phyloP scores from a whole-genome alignment of 1,140 invertebrate genomes.

The Drosophila fuyamai region DNA sequence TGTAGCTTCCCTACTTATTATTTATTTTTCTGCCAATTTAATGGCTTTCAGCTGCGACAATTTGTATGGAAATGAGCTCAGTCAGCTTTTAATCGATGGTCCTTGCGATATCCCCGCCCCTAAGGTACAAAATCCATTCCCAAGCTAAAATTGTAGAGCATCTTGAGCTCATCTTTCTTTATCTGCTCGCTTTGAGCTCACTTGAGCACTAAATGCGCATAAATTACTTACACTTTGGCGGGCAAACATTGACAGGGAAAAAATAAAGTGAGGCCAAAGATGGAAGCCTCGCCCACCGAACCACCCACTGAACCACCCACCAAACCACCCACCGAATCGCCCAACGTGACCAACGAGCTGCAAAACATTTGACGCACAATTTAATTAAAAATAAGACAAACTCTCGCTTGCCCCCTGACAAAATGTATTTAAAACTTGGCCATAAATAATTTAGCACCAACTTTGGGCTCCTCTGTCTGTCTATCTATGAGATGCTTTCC shows the following conservation, averaged over 20 bases:
- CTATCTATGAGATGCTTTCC: slow-evolving; percentile 27
- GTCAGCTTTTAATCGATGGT: slow-evolving; percentile 4
- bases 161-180: slow-evolving; percentile 53
- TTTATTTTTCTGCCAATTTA: slow-evolving; percentile 7
- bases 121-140: neutral
- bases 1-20: slow-evolving; percentile 2
- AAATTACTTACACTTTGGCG: slow-evolving; percentile 82
- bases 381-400: slow-evolving; percentile 77
- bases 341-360: slow-evolving; percentile 63
- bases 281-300: slow-evolving; percentile 33
- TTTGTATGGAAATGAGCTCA: slow-evolving; percentile 22
- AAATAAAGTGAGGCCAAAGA: slow-evolving; percentile 17
- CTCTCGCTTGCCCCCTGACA: neutral
- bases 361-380: slow-evolving; percentile 80
- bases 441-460: slow-evolving; percentile 58
- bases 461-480: slow-evolving; percentile 10
- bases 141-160: slow-evolving; percentile 12
- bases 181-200: slow-evolving; percentile 66
- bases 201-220: slow-evolving; percentile 81
- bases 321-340: neutral
- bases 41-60: slow-evolving; percentile 10
- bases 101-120: neutral
- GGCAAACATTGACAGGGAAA: slow-evolving; percentile 74
- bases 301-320: slow-evolving; percentile 1
- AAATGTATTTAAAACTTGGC: slow-evolving; percentile 57